phyloP scores from a whole-genome alignment of 1,140 invertebrate species.

The Nasonia giraulti region DNA sequence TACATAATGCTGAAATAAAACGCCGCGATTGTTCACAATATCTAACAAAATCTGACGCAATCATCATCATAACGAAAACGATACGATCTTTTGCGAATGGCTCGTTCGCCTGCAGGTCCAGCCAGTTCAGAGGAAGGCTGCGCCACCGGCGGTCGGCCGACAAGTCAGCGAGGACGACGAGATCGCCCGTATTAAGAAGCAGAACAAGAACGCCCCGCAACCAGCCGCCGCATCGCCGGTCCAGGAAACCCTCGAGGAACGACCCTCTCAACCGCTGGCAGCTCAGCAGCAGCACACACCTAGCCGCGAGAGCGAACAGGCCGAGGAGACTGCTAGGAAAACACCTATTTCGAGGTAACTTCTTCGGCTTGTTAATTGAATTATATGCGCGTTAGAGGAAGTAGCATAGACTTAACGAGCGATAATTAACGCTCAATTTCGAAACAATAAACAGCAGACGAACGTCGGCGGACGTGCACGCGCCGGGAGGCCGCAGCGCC shows the following conservation, averaged over 20 bases:
- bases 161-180: constrained; percentile 86
- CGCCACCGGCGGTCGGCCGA: constrained; percentile 62
- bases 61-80: constrained; percentile 8
- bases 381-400: too few relatives aligned
- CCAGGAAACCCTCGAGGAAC: constrained; percentile 69
- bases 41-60: not conserved
- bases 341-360: constrained; percentile 65
- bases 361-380: too few relatives aligned
- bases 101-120: constrained; percentile 41
- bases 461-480: constrained; percentile 67
- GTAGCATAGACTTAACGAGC: too few relatives aligned
- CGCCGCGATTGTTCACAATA: too few relatives aligned
- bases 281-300: constrained; percentile 57
- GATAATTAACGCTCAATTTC: not conserved
- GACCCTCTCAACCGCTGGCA: constrained; percentile 64
- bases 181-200: constrained; percentile 90
- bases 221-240: not conserved
- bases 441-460: constrained; percentile 57
- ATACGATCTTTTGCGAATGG: constrained; percentile 22
- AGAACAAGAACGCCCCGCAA: constrained; percentile 85
- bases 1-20: not conserved
- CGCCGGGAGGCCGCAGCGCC: constrained; percentile 76
- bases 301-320: constrained; percentile 64
- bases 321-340: constrained; percentile 65
- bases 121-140: constrained; percentile 70